Evolutionary conservation across 2,888 invertebrate genomes (phyloP).

Genomic region (Ditylenchus weischeri): DNA sequence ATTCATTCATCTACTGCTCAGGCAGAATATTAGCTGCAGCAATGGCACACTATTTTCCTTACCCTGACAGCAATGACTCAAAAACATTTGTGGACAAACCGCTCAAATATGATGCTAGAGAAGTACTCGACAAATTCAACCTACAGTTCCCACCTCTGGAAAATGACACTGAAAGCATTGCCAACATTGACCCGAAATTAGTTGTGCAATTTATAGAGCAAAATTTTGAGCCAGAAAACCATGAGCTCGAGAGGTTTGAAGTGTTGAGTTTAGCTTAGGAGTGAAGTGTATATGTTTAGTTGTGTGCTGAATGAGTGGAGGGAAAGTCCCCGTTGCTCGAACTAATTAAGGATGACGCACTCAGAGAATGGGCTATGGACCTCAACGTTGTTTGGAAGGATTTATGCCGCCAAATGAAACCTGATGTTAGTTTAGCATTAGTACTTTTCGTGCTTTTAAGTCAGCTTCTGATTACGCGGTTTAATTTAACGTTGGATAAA

Average conservation of each 20-base stretch:
- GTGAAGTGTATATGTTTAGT: constrained; percentile 23
- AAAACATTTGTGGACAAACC: constrained; percentile 43
- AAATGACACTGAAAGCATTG: neutral
- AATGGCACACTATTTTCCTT: constrained; percentile 36
- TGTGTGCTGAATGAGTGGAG: constrained; percentile 52
- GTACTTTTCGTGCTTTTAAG: no score
- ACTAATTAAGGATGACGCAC: constrained; percentile 68
- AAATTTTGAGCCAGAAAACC: constrained; percentile 47
- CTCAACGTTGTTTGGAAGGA: constrained; percentile 62
- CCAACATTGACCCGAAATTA: constrained; percentile 35
- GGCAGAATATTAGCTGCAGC: constrained; percentile 53
- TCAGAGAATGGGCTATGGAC: constrained; percentile 73
- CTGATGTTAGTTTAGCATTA: constrained; percentile 21
- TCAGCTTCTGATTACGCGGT: no score
- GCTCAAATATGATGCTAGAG: constrained; percentile 31
- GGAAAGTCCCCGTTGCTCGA: constrained; percentile 71
- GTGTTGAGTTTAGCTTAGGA: neutral
- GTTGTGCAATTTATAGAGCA: constrained; percentile 49
- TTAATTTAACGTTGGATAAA: no score
- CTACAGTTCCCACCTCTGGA: constrained; percentile 34
- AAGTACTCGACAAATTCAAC: constrained; percentile 33
- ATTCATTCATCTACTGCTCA: constrained; percentile 51
- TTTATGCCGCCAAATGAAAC: constrained; percentile 51
- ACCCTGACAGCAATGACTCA: constrained; percentile 28
- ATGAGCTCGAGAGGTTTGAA: constrained; percentile 43